Evolutionary conservation across 1,140 invertebrate genomes (phyloP).

Genomic region (Drosophila malerkotliana): DNA sequence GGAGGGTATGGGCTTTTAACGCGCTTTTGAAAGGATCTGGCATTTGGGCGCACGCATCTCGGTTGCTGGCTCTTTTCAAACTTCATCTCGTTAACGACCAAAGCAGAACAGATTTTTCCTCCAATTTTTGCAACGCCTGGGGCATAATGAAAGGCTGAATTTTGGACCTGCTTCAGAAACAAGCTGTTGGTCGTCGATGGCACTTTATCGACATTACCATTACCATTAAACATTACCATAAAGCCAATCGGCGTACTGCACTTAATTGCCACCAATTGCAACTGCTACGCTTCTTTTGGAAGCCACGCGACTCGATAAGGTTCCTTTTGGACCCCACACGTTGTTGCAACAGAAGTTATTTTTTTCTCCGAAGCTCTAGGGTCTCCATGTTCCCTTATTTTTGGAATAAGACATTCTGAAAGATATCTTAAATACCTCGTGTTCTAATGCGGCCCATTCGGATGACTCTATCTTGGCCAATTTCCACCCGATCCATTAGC

Average conservation of each 20-base stretch:
- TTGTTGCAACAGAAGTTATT: neutral
- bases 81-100: constrained; percentile 59
- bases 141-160: constrained; percentile 25
- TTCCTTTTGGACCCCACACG: constrained; percentile 10
- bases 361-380: neutral
- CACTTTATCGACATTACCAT: constrained; percentile 43
- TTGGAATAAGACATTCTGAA: no score
- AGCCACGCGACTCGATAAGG: neutral
- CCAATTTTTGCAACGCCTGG: constrained; percentile 12
- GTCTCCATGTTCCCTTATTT: no score
- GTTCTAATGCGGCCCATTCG: no score
- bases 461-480: no score
- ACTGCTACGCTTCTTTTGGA: constrained; percentile 39
- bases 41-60: constrained; percentile 59
- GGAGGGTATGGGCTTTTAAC: constrained; percentile 21
- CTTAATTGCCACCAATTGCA: constrained; percentile 40
- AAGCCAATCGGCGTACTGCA: constrained; percentile 36
- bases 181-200: constrained; percentile 2
- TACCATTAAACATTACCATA: constrained; percentile 51
- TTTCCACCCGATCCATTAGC: no score
- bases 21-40: constrained; percentile 10
- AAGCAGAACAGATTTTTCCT: constrained; percentile 62
- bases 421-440: no score
- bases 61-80: constrained; percentile 4
- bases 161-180: neutral